Evolutionary conservation across 1,140 invertebrate genomes (phyloP), one percentile per base, ranked within the genome.

Genomic region (Hyles euphorbiae): DNA sequence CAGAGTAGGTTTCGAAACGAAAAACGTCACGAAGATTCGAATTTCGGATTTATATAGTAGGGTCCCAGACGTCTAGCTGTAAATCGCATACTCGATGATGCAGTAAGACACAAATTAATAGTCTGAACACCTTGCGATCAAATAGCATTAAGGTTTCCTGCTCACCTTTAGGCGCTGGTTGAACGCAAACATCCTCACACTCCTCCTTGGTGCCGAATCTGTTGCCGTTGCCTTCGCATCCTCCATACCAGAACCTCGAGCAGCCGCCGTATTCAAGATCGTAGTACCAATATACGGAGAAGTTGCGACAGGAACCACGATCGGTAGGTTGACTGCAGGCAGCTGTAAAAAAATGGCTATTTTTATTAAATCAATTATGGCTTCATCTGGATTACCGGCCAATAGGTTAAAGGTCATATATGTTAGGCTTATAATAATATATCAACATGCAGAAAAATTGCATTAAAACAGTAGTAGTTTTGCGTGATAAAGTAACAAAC

Each of bases 221-320:
- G 86, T 98, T 98, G 3, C 91, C 93, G 78, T 99, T 99, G 45
- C 98, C 97, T 0, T 95, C 95, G 81, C 97, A 98, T 34, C 97
- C 97, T 34, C 97, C 96, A 80, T 98, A 99, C 96, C 96, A 98
- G 89, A 99, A 99, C 50, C 96, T 90, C 0, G 94, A 94, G 79
- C 98, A 99, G 10, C 95, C 94, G 10, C 96, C 96, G 82, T 98
- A 98, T 32, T 93, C 91, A 59, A 93, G 93, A 74, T 98, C 96
- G 78, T 94, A 99, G 91, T 93, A 98, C 95, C 96, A 98, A 72
- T 95, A 93, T 53, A 97, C 94, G 0, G 94, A 94, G 85, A 94
- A 98, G 76, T 98, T 95, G 22, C 92, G 89, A 74, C 96, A 97
- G 0, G 91, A 71, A 1, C 97, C 97, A 8, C 93, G 91, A 62